These are phyloP conservation scores for Brachynemurus nebulosus DNA, from an alignment of 2,888 invertebrate species.

Conservation along the genomic window DNA sequence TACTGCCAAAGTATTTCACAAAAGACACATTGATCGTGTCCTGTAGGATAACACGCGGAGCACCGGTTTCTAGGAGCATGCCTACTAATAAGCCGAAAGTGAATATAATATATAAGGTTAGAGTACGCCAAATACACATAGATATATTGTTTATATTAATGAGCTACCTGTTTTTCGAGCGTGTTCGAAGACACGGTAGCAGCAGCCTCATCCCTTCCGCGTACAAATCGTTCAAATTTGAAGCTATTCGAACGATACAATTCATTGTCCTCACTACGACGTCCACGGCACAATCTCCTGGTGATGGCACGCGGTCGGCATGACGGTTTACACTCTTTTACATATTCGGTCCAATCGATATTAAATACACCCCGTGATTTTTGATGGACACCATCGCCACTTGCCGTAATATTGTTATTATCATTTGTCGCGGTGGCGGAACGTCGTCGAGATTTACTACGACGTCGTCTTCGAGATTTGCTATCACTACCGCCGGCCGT, in stretches of 20 bases:
- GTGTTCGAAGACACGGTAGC: conserved; percentile 3
- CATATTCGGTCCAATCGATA: conserved; percentile 38
- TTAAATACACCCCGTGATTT: conserved; percentile 27
- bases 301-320: conserved; percentile 45
- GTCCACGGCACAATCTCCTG: conserved; percentile 58
- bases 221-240: conserved; percentile 72
- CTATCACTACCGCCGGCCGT: conserved; percentile 26
- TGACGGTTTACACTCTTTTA: conserved; percentile 36
- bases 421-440: not conserved
- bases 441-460: conserved; percentile 27
- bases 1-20: too few species aligned
- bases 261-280: conserved; percentile 65
- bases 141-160: not conserved
- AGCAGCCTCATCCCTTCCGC: conserved; percentile 43
- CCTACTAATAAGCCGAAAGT: not conserved
- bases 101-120: not conserved
- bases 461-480: conserved; percentile 21
- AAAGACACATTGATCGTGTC: too few species aligned
- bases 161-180: conserved; percentile 9
- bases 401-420: too few species aligned
- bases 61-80: not conserved
- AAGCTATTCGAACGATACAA: conserved; percentile 77
- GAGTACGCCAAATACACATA: too few species aligned
- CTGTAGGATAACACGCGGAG: too few species aligned
- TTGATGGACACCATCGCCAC: not conserved